Percentiles rank a stretch among this genome's conserved stretches.
phyloP scores from a whole-genome alignment of 2,888 invertebrate genomes.

The Microplitis deprimator region DNA sequence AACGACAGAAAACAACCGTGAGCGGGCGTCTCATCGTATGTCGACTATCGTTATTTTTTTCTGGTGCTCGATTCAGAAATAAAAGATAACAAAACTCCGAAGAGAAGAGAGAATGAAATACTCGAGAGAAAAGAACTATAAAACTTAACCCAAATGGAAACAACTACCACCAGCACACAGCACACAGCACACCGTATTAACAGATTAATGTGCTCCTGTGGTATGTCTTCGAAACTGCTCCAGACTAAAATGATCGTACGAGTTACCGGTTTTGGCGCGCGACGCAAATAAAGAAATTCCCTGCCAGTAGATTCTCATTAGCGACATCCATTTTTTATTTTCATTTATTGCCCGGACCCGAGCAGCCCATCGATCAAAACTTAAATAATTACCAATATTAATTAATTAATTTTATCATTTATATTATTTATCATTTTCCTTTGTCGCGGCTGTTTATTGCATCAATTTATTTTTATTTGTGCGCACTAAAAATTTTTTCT shows the following conservation, averaged over 20 bases:
- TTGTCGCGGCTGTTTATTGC: not conserved
- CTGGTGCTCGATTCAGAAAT: not conserved
- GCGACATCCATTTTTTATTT: conserved; percentile 13
- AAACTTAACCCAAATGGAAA: not conserved
- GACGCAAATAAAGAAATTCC: conserved; percentile 21
- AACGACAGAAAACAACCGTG: conserved; percentile 12
- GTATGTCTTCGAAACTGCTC: conserved; percentile 6
- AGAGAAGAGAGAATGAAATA: not conserved
- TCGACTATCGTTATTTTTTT: not conserved
- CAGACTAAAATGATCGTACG: conserved; percentile 7
- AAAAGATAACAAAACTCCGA: not conserved
- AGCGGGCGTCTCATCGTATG: conserved; percentile 12
- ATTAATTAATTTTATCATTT: not conserved
- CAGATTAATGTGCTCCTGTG: conserved; percentile 13
- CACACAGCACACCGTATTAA: not conserved
- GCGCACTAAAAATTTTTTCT: too few relatives aligned
- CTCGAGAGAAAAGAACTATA: not conserved
- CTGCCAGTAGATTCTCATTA: conserved; percentile 18
- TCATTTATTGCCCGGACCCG: not conserved
- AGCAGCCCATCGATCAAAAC: not conserved
- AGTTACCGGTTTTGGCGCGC: conserved; percentile 7
- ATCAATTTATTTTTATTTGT: not conserved
- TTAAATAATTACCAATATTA: not conserved
- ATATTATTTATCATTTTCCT: not conserved
- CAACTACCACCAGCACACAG: not conserved